phyloP scores from a whole-genome alignment of 2,888 invertebrate species.

The Desoria tigrina region DNA sequence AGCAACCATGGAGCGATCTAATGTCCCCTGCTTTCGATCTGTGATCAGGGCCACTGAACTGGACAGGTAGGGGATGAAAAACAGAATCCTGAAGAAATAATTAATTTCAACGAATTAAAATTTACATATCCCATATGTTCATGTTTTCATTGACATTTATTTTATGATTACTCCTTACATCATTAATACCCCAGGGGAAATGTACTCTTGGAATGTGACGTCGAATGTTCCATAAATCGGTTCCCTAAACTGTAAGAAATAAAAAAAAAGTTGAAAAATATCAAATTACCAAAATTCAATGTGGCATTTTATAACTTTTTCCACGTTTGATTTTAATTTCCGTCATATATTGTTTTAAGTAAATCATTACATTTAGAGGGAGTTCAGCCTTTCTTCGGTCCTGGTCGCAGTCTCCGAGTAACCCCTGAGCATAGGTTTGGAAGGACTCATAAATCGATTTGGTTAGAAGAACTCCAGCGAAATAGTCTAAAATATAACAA shows the following conservation, averaged over 20 bases:
- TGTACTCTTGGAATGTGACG: constrained; percentile 34
- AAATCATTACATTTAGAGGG: not conserved
- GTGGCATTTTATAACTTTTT: too few relatives aligned
- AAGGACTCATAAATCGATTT: constrained; percentile 15
- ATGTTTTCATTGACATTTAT: too few relatives aligned
- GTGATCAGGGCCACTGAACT: constrained; percentile 31
- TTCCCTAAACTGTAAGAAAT: not conserved
- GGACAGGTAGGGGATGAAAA: constrained; percentile 32
- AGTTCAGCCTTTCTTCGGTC: constrained; percentile 9
- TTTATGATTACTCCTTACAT: too few relatives aligned
- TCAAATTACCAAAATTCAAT: too few relatives aligned
- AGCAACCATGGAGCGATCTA: constrained; percentile 25
- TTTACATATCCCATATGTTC: too few relatives aligned
- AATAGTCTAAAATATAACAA: constrained; percentile 14
- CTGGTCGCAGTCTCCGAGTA: constrained; percentile 4
- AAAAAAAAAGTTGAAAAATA: too few relatives aligned
- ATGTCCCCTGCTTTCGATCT: constrained; percentile 39
- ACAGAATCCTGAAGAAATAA: constrained; percentile 27
- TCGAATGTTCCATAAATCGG: constrained; percentile 29
- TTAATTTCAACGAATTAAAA: not conserved
- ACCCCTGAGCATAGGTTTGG: not conserved
- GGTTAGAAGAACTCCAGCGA: constrained; percentile 11
- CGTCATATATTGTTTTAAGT: not conserved
- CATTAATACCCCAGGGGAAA: constrained; percentile 33
- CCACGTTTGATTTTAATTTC: too few relatives aligned